Evolutionary conservation across 2,113 vertebrate species (phyloP), one percentile per base, ranked within the genome.

Genomic region (Strix uralensis): DNA sequence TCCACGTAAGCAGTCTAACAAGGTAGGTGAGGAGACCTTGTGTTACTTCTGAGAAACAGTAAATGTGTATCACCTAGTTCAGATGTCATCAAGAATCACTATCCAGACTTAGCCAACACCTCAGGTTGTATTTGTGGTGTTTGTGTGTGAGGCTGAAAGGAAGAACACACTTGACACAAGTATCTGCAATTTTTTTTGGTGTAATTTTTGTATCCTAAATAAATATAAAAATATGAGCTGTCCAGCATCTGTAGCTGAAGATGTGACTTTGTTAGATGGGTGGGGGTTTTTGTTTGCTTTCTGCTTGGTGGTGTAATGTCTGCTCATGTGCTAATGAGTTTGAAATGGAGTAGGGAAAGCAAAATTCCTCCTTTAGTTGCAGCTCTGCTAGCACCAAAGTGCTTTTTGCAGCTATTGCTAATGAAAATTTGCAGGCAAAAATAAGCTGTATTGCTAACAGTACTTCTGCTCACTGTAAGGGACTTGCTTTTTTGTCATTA

Each of bases 1-100:
- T 92, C 99, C 99, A 29, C 99, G 99, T 59, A 99, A 99, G 89
- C 99, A 98, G 8, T 98, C 99, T 73, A 98, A 95, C 96, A 99
- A 99, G 98, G 99, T 99, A 94, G 47, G 78, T 27, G 15, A 92
- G 34, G 52, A 67, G 15, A 57, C 17, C 23, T 81, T n/a, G 44
- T 42, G 6, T 81, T 69, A 34, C 12, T 71, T 89, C 34, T 79
- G 65, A 72, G 69, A 55, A 86, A 47, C 4, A 9, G 13, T 57
- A 38, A 75, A 65, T 27, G 7, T 49, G 8, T 92, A 26, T 40
- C 59, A 13, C 38, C 59, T 83, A 42, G 9, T 69, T 67, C 21
- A 67, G 34, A 10, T 58, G 21, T 46, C 26, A 13, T 66, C 62
- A 51, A 47, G 36, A 69, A 44, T 92, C 20, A 10, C 32, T 87